These are phyloP conservation scores for Drosophila setosimentum DNA, from an alignment of 2,888 invertebrate genomes.

Conservation along the genomic window DNA sequence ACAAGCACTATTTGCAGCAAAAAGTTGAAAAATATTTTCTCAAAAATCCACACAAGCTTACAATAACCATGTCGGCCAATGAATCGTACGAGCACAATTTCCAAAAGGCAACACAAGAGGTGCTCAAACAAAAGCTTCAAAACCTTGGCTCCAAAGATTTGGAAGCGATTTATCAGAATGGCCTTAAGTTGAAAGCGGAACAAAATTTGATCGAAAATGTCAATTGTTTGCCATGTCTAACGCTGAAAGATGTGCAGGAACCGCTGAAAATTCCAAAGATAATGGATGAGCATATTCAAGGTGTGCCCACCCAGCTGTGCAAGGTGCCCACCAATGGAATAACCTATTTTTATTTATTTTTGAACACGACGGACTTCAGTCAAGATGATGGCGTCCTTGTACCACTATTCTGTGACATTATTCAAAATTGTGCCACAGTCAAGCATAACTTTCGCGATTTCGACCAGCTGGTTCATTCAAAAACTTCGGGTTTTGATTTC, in stretches of 20 bases:
- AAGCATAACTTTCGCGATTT: conserved; percentile 91
- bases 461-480: conserved; percentile 90
- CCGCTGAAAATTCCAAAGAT: conserved; percentile 85
- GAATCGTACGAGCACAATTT: conserved; percentile 90
- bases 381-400: conserved; percentile 89
- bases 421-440: conserved; percentile 94
- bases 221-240: conserved; percentile 92
- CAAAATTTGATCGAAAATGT: conserved; percentile 90
- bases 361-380: conserved; percentile 90
- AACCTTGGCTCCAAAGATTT: conserved; percentile 86
- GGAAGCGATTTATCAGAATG: conserved; percentile 89
- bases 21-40: conserved; percentile 91
- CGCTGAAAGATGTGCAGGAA: conserved; percentile 90
- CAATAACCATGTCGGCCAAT: conserved; percentile 94
- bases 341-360: conserved; percentile 92
- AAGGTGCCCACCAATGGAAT: conserved; percentile 95
- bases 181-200: conserved; percentile 89
- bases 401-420: conserved; percentile 92
- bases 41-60: conserved; percentile 91
- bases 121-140: conserved; percentile 88
- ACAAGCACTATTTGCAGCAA: conserved; percentile 89
- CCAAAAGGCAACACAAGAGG: conserved; percentile 88
- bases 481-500: conserved; percentile 90
- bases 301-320: conserved; percentile 91
- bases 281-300: conserved; percentile 63